Evolutionary conservation across 2,113 vertebrate genomes (phyloP).

Genomic region (Pteropus alecto): DNA sequence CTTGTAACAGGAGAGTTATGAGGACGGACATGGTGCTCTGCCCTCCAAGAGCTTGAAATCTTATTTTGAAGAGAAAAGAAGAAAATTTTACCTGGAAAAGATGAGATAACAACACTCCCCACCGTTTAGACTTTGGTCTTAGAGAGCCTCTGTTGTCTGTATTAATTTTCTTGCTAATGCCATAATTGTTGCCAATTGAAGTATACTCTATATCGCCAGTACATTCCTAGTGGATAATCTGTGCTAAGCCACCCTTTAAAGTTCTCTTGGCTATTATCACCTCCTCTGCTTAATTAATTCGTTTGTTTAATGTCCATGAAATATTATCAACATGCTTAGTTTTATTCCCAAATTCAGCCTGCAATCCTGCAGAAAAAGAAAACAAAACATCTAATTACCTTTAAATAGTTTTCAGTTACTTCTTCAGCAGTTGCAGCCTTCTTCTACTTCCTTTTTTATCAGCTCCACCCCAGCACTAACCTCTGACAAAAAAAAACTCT

Average conservation of each 20-base stretch:
- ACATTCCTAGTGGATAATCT: slow-evolving; percentile 11
- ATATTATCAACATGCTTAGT: slow-evolving; percentile 25
- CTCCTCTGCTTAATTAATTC: slow-evolving; percentile 27
- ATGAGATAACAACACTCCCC: background rate
- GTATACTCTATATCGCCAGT: background rate
- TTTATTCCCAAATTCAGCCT: slow-evolving; percentile 32
- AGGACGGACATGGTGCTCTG: background rate
- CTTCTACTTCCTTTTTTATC: background rate
- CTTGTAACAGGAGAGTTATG: too few species aligned
- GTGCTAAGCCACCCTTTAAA: background rate
- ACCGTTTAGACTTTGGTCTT: slow-evolving; percentile 20
- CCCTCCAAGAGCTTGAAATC: background rate
- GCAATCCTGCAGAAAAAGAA: background rate
- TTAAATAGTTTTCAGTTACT: background rate
- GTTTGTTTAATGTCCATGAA: slow-evolving; percentile 36
- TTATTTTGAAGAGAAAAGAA: slow-evolving; percentile 21
- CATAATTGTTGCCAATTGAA: background rate
- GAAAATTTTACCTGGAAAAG: background rate
- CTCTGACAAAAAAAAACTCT: background rate
- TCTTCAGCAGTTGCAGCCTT: background rate
- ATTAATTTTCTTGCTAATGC: slow-evolving; percentile 44
- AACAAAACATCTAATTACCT: background rate
- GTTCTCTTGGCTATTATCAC: background rate
- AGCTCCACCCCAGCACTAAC: background rate
- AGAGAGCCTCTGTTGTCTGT: background rate